Percentiles rank a stretch among this genome's conserved stretches.
These are phyloP conservation scores for Creontiades dilutus DNA, from an alignment of 2,888 invertebrate genomes.

Conservation along the genomic window DNA sequence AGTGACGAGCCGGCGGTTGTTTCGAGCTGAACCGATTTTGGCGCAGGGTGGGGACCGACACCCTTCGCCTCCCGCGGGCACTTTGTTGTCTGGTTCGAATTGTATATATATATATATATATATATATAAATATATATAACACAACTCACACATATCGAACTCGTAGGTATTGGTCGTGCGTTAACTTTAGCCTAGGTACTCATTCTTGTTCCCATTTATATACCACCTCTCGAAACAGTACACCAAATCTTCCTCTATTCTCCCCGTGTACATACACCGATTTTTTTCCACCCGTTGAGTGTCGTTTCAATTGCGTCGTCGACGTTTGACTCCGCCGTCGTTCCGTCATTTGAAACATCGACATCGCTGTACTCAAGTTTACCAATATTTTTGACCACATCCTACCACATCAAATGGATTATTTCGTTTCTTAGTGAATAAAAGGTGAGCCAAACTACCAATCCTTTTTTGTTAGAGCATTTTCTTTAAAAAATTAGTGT, in stretches of 20 bases:
- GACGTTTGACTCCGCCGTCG: not conserved
- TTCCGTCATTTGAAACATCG: not conserved
- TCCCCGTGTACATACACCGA: not conserved
- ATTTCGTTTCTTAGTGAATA: slow-evolving; percentile 14
- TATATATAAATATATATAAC: not conserved
- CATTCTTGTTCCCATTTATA: not conserved
- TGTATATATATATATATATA: not conserved
- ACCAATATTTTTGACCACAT: too few relatives aligned
- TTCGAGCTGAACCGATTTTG: slow-evolving; percentile 17
- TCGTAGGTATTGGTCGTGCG: not conserved
- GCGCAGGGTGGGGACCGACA: slow-evolving; percentile 22
- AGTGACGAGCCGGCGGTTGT: slow-evolving; percentile 24
- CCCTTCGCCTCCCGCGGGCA: slow-evolving; percentile 7
- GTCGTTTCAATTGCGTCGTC: not conserved
- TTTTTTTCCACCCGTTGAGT: not conserved
- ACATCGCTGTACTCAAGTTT: not conserved
- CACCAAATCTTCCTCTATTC: not conserved
- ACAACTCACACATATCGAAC: not conserved
- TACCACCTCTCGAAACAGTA: not conserved
- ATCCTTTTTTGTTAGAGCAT: not conserved
- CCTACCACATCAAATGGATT: slow-evolving; percentile 2
- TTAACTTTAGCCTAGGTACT: not conserved
- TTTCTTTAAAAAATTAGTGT: not conserved
- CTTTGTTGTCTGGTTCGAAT: not conserved
- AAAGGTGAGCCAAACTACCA: not conserved